Evolutionary conservation across 2,113 vertebrate genomes (phyloP), one percentile per base, ranked within the genome.

Genomic region (Guaruba guarouba): DNA sequence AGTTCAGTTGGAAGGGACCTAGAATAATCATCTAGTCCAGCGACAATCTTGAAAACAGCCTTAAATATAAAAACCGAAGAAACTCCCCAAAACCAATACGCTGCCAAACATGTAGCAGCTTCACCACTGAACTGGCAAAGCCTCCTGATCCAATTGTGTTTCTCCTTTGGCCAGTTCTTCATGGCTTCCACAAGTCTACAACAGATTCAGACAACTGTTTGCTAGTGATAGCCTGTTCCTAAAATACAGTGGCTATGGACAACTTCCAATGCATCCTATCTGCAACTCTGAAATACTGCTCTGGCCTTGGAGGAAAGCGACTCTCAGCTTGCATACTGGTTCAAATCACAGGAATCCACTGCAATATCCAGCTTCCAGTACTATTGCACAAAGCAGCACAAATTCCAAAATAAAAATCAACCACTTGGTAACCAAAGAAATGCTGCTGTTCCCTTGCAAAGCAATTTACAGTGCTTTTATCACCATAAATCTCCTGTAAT

Each of bases 81-180:
- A 64, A 46, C 4, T 25, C 3, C 19, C 4, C 4, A 1, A 77
- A 67, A 74, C 9, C 11, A 68, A 13, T 1, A 43, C 1, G 2
- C 18, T 66, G 18, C 11, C 24, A 69, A 69, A 75, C 11, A 59
- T 4, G n/a, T 10, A 74, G 19, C 61, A 62, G 23, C n/a, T 68
- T 87, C 35, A 82, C 39, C 27, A 79, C 6, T 33, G 13, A 91
- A 87, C 46, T 73, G 29, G 17, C 39, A 93, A 71, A 66, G 54
- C 25, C 29, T 64, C 43, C 8, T 4, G 8, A 6, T 48, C 63
- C 0, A 0, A 10, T 6, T 63, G 17, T 8, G 9, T 68, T 86
- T 57, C 43, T 82, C 8, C 27, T 70, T 67, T 62, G 54, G 39
- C 15, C 16, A 73, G 59, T 48, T 27, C 41, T 51, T 15, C 18